phyloP scores from a whole-genome alignment of 30 jellyfish, hydroid and myxozoan genomes.

The Cassiopea xamachana region DNA sequence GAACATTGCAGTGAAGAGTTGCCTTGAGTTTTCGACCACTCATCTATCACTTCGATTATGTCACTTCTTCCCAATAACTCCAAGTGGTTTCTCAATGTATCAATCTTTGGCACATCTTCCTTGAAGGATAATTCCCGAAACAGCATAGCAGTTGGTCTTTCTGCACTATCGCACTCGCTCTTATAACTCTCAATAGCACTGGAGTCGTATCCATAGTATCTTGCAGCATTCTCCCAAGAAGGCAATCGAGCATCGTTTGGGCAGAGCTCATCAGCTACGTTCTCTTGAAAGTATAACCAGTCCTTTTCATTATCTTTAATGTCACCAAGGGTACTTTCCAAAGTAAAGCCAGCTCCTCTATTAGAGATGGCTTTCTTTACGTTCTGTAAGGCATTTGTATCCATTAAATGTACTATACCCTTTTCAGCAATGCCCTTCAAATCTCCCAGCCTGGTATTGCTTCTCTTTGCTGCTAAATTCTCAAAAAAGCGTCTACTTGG shows the following conservation, averaged over 20 bases:
- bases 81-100: background rate
- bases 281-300: background rate
- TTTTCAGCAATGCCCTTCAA: background rate
- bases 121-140: background rate
- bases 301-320: background rate
- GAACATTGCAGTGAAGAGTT: too few relatives aligned
- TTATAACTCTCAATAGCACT: background rate
- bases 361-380: background rate
- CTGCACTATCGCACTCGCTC: background rate
- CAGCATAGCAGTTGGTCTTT: background rate
- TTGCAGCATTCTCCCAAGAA: background rate
- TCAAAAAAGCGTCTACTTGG: background rate
- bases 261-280: background rate
- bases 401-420: background rate
- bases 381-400: background rate
- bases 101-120: background rate
- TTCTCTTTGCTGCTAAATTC: background rate
- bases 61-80: background rate
- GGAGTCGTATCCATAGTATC: background rate
- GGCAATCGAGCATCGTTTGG: background rate
- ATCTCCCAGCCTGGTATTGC: background rate
- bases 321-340: background rate
- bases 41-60: background rate
- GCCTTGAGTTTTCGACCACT: background rate
- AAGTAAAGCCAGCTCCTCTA: background rate